These are phyloP conservation scores for Macquaria australasica DNA, from an alignment of 2,113 vertebrate genomes.

Conservation along the genomic window DNA sequence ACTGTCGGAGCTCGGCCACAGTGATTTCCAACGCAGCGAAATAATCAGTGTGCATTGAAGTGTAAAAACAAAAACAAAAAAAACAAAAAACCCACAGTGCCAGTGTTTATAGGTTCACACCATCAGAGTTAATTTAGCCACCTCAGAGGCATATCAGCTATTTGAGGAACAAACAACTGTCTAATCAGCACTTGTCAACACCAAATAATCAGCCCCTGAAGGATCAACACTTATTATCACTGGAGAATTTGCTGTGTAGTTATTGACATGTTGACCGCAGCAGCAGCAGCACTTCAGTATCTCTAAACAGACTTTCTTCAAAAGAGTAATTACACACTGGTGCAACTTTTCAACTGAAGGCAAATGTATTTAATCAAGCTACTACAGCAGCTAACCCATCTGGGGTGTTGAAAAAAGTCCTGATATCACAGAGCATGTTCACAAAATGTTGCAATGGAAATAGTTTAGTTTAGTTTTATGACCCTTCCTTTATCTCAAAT, in stretches of 20 bases:
- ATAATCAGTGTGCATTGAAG: constrained; percentile 17
- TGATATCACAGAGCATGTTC: not conserved
- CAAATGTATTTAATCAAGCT: not conserved
- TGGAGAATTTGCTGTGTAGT: not conserved
- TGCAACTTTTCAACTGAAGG: constrained; percentile 8
- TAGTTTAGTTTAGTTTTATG: constrained; percentile 25
- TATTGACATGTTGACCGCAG: constrained; percentile 6
- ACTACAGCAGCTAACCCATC: constrained; percentile 10
- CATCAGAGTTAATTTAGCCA: constrained; percentile 28
- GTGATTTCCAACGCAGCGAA: constrained; percentile 24
- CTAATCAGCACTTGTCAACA: constrained; percentile 39
- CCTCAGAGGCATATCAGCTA: constrained; percentile 6
- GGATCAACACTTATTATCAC: constrained; percentile 8
- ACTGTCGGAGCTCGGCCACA: not conserved
- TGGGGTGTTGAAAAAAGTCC: not conserved
- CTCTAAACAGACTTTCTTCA: not conserved
- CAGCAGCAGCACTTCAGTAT: not conserved
- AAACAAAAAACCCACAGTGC: not conserved
- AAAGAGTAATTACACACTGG: constrained; percentile 7
- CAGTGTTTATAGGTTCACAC: not conserved
- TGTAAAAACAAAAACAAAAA: not conserved
- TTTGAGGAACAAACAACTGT: constrained; percentile 30
- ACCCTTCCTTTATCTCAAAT: constrained; percentile 29
- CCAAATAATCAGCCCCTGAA: constrained; percentile 18
- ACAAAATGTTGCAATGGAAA: not conserved